Evolutionary conservation across 2,113 vertebrate genomes (phyloP).

Genomic region (Gulo gulo): DNA sequence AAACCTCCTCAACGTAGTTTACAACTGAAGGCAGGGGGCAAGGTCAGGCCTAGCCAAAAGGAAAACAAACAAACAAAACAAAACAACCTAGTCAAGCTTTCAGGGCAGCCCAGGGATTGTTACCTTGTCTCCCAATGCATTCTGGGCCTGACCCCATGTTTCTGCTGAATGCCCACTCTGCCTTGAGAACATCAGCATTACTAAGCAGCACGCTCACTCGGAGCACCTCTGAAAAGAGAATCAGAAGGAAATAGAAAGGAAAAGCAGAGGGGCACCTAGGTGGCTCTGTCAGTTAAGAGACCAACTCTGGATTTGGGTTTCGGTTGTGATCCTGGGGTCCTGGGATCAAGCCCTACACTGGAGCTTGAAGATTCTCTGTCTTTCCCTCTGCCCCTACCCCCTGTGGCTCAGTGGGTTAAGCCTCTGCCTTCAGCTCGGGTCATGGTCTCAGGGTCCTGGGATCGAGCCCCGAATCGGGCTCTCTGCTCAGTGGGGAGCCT

Average conservation of each 20-base stretch:
- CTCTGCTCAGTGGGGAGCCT: not conserved
- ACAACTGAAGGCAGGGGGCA: not conserved
- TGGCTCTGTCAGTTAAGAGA: not conserved
- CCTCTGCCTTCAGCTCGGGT: too few species aligned
- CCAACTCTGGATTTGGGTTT: not conserved
- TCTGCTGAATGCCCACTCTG: not conserved
- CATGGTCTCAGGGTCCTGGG: too few species aligned
- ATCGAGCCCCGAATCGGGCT: accelerated
- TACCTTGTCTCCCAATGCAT: not conserved
- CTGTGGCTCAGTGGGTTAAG: too few species aligned
- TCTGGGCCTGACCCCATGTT: not conserved
- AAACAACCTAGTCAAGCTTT: constrained; percentile 3
- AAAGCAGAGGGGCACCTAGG: not conserved
- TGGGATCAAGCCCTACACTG: not conserved
- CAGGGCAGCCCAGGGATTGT: not conserved
- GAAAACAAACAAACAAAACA: not conserved
- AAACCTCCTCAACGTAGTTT: not conserved
- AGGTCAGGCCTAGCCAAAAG: not conserved
- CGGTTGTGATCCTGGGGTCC: not conserved
- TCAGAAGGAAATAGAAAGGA: constrained; percentile 34
- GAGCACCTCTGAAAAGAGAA: not conserved
- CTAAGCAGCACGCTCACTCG: not conserved
- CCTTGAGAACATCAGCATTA: not conserved
- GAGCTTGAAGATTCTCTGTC: not conserved
- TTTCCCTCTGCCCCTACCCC: not conserved